Conservation (phyloP, 2,888 invertebrate species). For the Cyrtodaria siliqua region DNA sequence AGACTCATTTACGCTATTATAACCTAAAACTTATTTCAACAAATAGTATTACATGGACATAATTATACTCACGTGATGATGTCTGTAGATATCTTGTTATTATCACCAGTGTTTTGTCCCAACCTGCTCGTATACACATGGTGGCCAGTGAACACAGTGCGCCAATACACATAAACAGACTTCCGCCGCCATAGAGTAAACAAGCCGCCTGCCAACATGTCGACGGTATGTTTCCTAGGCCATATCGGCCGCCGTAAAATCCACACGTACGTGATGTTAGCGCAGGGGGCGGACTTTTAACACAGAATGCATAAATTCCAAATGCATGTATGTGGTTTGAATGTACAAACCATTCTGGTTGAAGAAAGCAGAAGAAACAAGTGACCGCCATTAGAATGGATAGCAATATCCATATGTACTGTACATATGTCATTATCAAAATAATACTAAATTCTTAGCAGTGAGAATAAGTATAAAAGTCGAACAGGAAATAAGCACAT, state of each 20-base stretch:
- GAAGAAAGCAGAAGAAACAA: conserved; percentile 85
- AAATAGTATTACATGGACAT: too few species aligned
- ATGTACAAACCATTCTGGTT: conserved; percentile 86
- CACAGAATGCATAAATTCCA: conserved; percentile 80
- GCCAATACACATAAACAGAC: conserved; percentile 80
- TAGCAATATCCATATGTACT: conserved; percentile 84
- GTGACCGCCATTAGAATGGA: conserved; percentile 84
- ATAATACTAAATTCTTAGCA: too few species aligned
- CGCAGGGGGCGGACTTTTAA: conserved; percentile 34
- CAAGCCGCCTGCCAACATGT: conserved; percentile 83
- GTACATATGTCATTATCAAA: conserved; percentile 66
- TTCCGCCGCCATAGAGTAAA: conserved; percentile 83
- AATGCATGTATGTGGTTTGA: conserved; percentile 73
- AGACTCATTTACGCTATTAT: too few species aligned
- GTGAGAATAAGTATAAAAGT: too few species aligned
- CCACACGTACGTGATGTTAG: conserved; percentile 63
- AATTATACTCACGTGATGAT: conserved; percentile 78
- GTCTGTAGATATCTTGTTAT: conserved; percentile 81
- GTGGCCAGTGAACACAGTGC: conserved; percentile 79
- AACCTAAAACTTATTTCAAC: too few species aligned
- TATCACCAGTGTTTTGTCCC: conserved; percentile 75
- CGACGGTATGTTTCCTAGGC: conserved; percentile 78
- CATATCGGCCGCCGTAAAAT: conserved; percentile 79
- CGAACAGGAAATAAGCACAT: too few species aligned
- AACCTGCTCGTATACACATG: conserved; percentile 73